Evolutionary conservation across 1,140 invertebrate species (phyloP).

Genomic region (Gryllus bimaculatus): DNA sequence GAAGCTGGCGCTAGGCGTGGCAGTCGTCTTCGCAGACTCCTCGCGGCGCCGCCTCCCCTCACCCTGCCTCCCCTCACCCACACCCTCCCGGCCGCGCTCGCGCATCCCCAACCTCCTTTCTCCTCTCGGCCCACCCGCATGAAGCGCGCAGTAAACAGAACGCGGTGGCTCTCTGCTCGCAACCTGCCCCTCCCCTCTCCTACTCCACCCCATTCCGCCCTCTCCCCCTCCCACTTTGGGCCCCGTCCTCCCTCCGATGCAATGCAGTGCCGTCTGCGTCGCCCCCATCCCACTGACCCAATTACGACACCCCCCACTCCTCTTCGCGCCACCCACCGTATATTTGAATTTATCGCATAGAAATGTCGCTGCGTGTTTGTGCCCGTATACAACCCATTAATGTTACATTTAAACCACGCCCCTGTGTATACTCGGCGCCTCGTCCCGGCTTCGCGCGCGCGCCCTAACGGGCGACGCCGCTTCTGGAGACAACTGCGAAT

Average conservation of each 20-base stretch:
- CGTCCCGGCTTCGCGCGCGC: background rate
- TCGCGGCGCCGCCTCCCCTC: no score
- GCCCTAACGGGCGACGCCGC: background rate
- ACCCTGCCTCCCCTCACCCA: no score
- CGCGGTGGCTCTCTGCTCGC: background rate
- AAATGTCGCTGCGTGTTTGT: background rate
- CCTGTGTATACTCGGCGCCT: background rate
- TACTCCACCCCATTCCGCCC: background rate
- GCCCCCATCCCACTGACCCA: background rate
- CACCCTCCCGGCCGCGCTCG: background rate
- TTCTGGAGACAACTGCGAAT: background rate
- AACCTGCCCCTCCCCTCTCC: background rate
- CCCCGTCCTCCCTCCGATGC: no score
- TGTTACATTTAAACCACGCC: slow-evolving; percentile 4
- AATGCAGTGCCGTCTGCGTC: background rate
- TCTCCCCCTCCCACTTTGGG: background rate
- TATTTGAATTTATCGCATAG: slow-evolving; percentile 5
- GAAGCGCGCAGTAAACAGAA: background rate
- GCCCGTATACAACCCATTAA: slow-evolving; percentile 3
- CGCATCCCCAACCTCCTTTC: background rate
- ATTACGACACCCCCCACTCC: background rate
- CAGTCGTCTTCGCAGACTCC: no score
- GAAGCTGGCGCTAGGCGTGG: no score
- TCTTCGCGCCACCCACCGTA: background rate
- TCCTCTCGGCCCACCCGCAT: background rate